Evolutionary conservation across 2,113 vertebrate species (phyloP), one percentile per base, ranked within the genome.

Genomic region (Cyphomyrus plagiostoma): DNA sequence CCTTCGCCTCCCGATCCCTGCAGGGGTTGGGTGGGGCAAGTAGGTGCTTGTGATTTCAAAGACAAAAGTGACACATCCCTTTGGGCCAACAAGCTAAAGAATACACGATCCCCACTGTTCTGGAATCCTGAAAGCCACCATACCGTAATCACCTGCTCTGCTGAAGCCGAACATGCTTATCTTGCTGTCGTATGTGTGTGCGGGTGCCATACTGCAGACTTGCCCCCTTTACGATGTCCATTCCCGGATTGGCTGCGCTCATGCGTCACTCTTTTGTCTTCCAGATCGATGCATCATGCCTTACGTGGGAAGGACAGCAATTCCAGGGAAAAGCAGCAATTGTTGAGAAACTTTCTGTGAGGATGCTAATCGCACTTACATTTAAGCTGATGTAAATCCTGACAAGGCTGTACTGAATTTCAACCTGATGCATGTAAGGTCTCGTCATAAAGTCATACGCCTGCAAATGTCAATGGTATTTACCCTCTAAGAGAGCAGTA

Each of bases 281-380:
- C 89, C 94, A 99, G 98, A 99, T 97, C 88, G 98, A 99, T 89
- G 93, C 97, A 2, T 99, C 98, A 97, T 99, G 98, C 96, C 97
- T 99, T 97, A 98, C 98, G 3, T 99, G 98, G 98, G 98, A 99
- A 96, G 98, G 98, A 95, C 97, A 99, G 92, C 98, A 98, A 93
- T 99, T 97, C 96, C 98, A 98, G 93, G 98, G 98, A 92, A 99
- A 99, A 97, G 96, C 95, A 94, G 97, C 97, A 89, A 99, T 99
- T 93, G 97, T 99, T 92, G 97, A 99, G 92, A 99, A 99, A 95
- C 96, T 99, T 91, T 96, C 96, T 93, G 98, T 99, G 95, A 98
- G 97, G 96, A 90, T 91, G 6, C 30, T 42, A 3, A 62, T 86
- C 19, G 26, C 17, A 50, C 35, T 92, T 53, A 89, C 19, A 42